A percentile compares a stretch with the other conserved stretches of the same genome.
These are phyloP conservation scores for pig (Sus scrofa) DNA, from an alignment of 2,113 vertebrate genomes.

Conservation along the genomic window T2T-Sscrofa CM000827.6:76851001-76851500, in stretches of 20 bases:
- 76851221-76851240: not conserved
- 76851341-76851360: not conserved
- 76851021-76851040: constrained; percentile 58
- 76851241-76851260: not conserved
- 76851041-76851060: not conserved
- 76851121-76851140: constrained; percentile 40
- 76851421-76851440: not conserved
- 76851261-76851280: not conserved
- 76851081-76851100: constrained; percentile 37
- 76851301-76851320: not conserved
- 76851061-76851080: not conserved
- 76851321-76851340: not conserved
- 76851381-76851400: not conserved
- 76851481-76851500: not conserved
- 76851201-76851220: not conserved
- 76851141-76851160: not conserved
- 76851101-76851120: constrained; percentile 52
- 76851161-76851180: constrained; percentile 33
- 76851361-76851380: not conserved
- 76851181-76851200: constrained; percentile 39
- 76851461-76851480: not conserved
- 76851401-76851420: not conserved
- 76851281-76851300: not conserved
- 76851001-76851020: constrained; percentile 66
- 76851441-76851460: not conserved